Base-by-base conservation (phyloP, 35 echinoderm and acorn worm genomes). In the Apostichopus japonicus region DNA sequence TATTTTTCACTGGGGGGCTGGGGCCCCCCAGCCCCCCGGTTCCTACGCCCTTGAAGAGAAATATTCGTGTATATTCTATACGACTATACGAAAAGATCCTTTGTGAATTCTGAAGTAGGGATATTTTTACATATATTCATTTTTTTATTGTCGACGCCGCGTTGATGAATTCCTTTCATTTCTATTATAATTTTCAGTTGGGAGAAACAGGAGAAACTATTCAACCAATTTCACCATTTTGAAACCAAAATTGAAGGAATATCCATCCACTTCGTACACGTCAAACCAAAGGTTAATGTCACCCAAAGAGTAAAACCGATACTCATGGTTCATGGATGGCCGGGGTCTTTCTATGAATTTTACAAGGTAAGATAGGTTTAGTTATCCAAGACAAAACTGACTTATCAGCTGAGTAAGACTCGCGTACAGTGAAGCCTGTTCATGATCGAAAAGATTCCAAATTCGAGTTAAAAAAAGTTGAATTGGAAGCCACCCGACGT, bases 221-320 rank as follows among this genome's bases (percentile, higher is more conserved):
- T 98, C 1, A 98, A 98, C 80, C 67, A 90, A 81, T 98, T 72
- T 92, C 83, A 93, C 10, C 92, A 95, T 24, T 98, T 92, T 55
- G 84, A 94, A 87, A 98, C 96, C 15, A 98, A 93, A 56, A 98
- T 98, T 77, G 96, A 98, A 44, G 96, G 96, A 1, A 98, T 98
- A 27, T 88, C 93, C 75, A 80, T 98, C 11, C 96, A 98, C 56
- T 98, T 93, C 73, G 16, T 98, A 10, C 96, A 93, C 75, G 90
- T 94, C 9, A 94, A 92, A 70, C 94, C 96, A 15, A 93, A 95
- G 53, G 67, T 95, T 11, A 77, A 80, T 17, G 21, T 63, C 25
- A 92, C 88, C 82, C 81, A 84, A 79, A 92, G 90, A 25, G 92
- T 93, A n/a, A 98, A 94, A 77, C 96, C 96, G 56, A 71, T 98